Conservation (phyloP, 1,140 invertebrate genomes). For the Pseudomyrmex cubaensis region DNA sequence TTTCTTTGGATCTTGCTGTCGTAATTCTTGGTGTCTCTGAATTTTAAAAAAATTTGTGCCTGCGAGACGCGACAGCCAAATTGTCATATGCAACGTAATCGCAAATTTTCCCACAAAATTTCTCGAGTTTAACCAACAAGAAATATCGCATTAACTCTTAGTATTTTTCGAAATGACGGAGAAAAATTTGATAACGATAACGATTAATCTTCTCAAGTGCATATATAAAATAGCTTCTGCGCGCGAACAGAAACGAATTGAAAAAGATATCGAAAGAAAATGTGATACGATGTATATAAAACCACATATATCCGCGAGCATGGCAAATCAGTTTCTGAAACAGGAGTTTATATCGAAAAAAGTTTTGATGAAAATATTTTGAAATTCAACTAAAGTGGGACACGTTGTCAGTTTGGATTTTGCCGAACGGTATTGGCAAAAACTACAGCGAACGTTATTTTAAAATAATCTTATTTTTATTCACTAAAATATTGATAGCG, state of each 20-base stretch:
- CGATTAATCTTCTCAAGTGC: too few relatives aligned
- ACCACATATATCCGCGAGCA: not conserved
- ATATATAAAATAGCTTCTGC: too few relatives aligned
- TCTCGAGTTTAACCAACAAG: too few relatives aligned
- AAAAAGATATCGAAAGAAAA: not conserved
- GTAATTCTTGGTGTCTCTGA: slow-evolving; percentile 37
- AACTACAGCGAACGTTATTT: not conserved
- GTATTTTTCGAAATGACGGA: too few relatives aligned
- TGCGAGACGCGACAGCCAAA: too few relatives aligned
- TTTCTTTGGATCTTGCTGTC: not conserved
- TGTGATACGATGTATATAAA: not conserved
- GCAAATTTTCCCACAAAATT: too few relatives aligned
- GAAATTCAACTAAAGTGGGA: slow-evolving; percentile 17
- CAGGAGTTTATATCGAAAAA: too few relatives aligned
- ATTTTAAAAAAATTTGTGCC: not conserved
- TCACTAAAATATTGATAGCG: slow-evolving; percentile 17
- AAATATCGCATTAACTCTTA: too few relatives aligned
- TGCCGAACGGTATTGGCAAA: not conserved
- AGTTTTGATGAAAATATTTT: slow-evolving; percentile 21
- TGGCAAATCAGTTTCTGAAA: not conserved
- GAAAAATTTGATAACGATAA: too few relatives aligned
- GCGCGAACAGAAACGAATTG: not conserved
- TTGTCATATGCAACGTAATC: too few relatives aligned
- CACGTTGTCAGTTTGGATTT: not conserved
- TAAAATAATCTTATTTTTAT: slow-evolving; percentile 9